phyloP scores from a whole-genome alignment of 2,797 vertebrate genomes.

The Pterois miles region DNA sequence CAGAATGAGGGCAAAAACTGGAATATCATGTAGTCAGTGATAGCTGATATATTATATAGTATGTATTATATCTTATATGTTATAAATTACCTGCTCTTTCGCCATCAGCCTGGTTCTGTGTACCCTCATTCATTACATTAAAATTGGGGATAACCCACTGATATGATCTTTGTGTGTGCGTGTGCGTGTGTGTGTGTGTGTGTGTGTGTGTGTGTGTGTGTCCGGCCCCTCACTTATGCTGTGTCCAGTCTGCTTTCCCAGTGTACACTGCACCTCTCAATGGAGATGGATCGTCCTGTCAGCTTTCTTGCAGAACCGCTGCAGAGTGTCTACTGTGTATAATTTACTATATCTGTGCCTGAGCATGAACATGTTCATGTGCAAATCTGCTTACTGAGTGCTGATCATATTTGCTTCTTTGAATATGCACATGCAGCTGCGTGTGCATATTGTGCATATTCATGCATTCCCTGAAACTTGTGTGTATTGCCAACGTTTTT shows the following conservation, averaged over 20 bases:
- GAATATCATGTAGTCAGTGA: not conserved
- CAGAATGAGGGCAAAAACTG: not conserved
- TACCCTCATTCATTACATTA: slow-evolving; percentile 17
- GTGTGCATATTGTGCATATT: too few species aligned
- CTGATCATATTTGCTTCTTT: not conserved
- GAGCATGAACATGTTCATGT: not conserved
- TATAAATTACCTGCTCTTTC: not conserved
- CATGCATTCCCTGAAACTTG: not conserved
- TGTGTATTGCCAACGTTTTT: not conserved
- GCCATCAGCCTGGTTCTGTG: not conserved
- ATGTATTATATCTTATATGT: not conserved
- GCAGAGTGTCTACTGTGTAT: slow-evolving; percentile 39
- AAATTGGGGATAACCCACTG: slow-evolving; percentile 27
- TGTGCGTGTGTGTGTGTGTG: not conserved
- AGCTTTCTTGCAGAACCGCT: slow-evolving; percentile 42
- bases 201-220: not conserved
- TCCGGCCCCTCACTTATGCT: slow-evolving; percentile 28
- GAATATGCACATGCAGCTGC: not conserved
- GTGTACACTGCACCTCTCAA: slow-evolving; percentile 51
- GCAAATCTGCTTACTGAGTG: not conserved
- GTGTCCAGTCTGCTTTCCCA: slow-evolving; percentile 45
- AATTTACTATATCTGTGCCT: slow-evolving; percentile 34
- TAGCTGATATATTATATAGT: not conserved
- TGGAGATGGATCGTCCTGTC: slow-evolving; percentile 77
- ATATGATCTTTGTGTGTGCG: slow-evolving; percentile 30